A percentile compares a stretch with the other conserved stretches of the same genome.
phyloP scores from a whole-genome alignment of 2,797 vertebrate genomes.

The Scolopax rusticola region DNA sequence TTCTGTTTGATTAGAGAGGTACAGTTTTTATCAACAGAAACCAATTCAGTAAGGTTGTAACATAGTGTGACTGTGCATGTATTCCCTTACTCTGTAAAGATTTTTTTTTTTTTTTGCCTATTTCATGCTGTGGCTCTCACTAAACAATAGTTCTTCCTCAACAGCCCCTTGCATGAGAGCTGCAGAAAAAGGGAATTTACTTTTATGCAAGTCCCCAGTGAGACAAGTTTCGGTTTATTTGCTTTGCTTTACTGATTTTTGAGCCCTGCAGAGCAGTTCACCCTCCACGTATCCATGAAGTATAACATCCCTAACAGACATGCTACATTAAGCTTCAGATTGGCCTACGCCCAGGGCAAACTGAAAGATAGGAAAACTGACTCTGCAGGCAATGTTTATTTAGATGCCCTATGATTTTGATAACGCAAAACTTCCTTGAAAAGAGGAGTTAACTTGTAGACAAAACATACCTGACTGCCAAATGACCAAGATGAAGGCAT shows the following conservation, averaged over 20 bases:
- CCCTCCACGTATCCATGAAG: background rate
- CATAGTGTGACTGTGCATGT: rapidly evolving
- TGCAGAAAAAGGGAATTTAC: background rate
- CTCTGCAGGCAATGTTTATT: background rate
- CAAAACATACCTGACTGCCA: background rate
- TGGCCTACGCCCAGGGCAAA: background rate
- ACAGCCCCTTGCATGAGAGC: background rate
- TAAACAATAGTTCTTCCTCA: background rate
- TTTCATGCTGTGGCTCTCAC: background rate
- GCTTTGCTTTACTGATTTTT: background rate
- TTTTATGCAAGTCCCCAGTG: background rate
- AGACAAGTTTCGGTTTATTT: background rate
- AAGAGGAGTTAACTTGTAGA: background rate
- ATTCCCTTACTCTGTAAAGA: background rate
- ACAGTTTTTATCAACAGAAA: background rate
- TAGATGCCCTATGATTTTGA: background rate
- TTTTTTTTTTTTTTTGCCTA: background rate
- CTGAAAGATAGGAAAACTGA: background rate
- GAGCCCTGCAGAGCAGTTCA: background rate
- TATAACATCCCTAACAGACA: background rate
- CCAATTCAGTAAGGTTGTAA: background rate
- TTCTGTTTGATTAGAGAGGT: background rate
- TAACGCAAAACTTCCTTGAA: background rate
- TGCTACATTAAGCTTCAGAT: background rate
- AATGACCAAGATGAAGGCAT: background rate